Base-by-base conservation (phyloP, 2,888 invertebrate genomes). In the Balanococcus diminutus region DNA sequence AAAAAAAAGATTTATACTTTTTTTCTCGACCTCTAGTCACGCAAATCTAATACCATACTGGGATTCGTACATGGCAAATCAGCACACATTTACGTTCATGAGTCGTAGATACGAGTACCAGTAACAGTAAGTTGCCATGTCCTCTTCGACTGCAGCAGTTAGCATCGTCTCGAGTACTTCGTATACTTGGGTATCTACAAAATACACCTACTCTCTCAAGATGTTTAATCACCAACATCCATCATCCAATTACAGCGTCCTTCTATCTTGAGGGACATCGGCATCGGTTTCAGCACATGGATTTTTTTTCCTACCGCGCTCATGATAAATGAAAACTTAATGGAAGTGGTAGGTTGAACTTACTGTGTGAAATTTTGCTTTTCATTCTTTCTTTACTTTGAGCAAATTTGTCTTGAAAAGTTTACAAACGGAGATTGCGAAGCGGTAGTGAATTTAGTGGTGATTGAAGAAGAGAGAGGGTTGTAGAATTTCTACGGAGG, bases 171-270 rank as follows among this genome's bases (percentile, higher is more conserved):
- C n/a, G n/a, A n/a, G n/a, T n/a, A n/a, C n/a, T n/a, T n/a, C n/a
- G n/a, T n/a, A n/a, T n/a, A n/a, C n/a, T n/a, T n/a, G n/a, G n/a
- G n/a, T n/a, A n/a, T n/a, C n/a, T n/a, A 22, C 11, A 56, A 8
- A 16, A 28, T 67, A 67, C 67, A 67, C 67, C 67, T 67, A 67
- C 67, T 67, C 67, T 67, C 11, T 16, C 16, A 16, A 67, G 67
- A 67, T 67, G 67, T 67, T 67, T 67, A 67, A 67, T 67, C 67
- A 67, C 67, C 67, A 67, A 67, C 67, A 67, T 67, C 67, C 67
- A 67, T 67, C 67, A 67, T 67, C 67, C 67, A 67, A 67, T 67
- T 67, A 67, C 67, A 67, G 67, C 28, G 28, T 67, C 67, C 67
- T 56, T 56, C 67, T 67, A 67, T 67, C 67, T 67, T 28, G 67